phyloP scores from a whole-genome alignment of 2,797 vertebrate genomes.

The Ptychobarbus kaznakovi region DNA sequence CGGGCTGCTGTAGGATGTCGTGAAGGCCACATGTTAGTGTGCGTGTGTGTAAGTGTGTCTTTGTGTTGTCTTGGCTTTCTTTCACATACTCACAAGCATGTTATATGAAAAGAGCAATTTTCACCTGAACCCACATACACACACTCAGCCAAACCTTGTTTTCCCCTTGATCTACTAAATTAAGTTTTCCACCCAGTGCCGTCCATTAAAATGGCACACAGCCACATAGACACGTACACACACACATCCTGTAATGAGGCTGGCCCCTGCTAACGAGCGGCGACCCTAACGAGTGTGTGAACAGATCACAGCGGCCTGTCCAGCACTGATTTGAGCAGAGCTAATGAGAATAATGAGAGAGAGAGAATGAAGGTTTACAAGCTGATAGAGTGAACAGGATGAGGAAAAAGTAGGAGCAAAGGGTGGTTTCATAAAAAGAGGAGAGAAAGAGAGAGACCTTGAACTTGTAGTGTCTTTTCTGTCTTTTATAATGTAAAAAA shows the following conservation, averaged over 20 bases:
- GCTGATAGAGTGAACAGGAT: slow-evolving; percentile 24
- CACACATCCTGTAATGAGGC: slow-evolving; percentile 57
- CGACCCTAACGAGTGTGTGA: slow-evolving; percentile 78
- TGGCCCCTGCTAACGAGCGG: slow-evolving; percentile 70
- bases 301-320: slow-evolving; percentile 82
- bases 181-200: slow-evolving; percentile 23
- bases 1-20: slow-evolving; percentile 19
- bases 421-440: background rate
- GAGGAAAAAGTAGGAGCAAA: background rate
- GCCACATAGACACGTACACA: slow-evolving; percentile 27
- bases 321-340: slow-evolving; percentile 77
- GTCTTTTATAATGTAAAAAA: background rate
- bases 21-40: slow-evolving; percentile 46
- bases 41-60: slow-evolving; percentile 75
- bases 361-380: slow-evolving; percentile 44
- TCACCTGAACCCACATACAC: slow-evolving; percentile 9
- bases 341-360: slow-evolving; percentile 83
- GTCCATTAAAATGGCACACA: slow-evolving; percentile 32
- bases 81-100: slow-evolving; percentile 32
- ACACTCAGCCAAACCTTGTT: background rate
- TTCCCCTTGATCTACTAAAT: slow-evolving; percentile 34
- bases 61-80: slow-evolving; percentile 39
- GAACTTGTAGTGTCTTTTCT: background rate
- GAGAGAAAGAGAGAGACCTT: background rate
- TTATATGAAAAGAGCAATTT: slow-evolving; percentile 36